A percentile compares a stretch with the other conserved stretches of the same genome.
phyloP scores from a whole-genome alignment of 2,888 invertebrate species.

The Melipona bicolor region DNA sequence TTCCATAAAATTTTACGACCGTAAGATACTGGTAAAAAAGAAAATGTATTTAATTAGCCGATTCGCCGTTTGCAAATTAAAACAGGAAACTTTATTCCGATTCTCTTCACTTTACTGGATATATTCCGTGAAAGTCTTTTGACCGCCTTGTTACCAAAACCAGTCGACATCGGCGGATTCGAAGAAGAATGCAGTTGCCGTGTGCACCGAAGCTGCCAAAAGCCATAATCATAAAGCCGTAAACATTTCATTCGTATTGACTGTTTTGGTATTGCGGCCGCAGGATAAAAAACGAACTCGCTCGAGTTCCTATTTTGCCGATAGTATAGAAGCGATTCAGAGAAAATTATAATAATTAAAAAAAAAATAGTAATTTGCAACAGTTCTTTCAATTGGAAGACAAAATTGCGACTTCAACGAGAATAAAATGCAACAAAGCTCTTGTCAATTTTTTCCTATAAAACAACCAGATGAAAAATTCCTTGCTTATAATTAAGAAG shows the following conservation, averaged over 20 bases:
- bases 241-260: conserved; percentile 27
- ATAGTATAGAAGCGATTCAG: background rate
- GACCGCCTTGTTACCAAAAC: conserved; percentile 4
- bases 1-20: no score
- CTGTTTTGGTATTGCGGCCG: background rate
- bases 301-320: background rate
- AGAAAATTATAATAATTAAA: background rate
- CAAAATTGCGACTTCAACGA: background rate
- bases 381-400: background rate
- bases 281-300: background rate
- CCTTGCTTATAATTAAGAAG: no score
- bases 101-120: background rate
- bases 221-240: conserved; percentile 46
- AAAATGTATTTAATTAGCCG: no score
- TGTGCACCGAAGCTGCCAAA: conserved; percentile 15
- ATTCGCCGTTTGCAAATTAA: no score
- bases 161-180: conserved; percentile 27
- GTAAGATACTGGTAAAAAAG: no score
- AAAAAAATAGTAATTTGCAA: background rate
- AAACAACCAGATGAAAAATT: background rate
- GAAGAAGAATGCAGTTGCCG: conserved; percentile 25
- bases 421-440: background rate
- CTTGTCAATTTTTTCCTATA: background rate
- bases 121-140: background rate
- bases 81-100: no score